Evolutionary conservation across 1,140 invertebrate genomes (phyloP).

Genomic region (Drosophila arizonae): DNA sequence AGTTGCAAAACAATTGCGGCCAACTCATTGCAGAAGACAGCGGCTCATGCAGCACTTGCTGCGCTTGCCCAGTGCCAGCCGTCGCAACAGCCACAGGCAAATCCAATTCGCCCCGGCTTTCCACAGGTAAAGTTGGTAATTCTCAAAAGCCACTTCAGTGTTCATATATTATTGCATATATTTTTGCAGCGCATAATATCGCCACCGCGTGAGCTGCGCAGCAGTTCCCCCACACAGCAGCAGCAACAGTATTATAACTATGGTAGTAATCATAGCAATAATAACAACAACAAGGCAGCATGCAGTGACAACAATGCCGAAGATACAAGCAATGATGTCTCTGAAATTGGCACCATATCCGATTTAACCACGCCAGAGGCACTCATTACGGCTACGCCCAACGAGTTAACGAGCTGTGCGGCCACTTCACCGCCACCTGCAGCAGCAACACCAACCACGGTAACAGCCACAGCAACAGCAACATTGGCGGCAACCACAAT

Average conservation of each 20-base stretch:
- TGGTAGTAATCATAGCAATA: constrained; percentile 45
- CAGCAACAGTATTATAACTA: constrained; percentile 44
- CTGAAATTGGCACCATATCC: constrained; percentile 82
- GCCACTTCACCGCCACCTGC: constrained; percentile 31
- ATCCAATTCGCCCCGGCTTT: constrained; percentile 89
- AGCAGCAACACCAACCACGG: constrained; percentile 10
- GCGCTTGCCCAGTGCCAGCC: constrained; percentile 57
- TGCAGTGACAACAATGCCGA: constrained; percentile 76
- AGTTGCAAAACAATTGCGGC: constrained; percentile 28
- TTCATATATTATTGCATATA: background rate
- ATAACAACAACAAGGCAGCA: constrained; percentile 43
- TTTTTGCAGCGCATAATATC: constrained; percentile 73
- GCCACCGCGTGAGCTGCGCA: constrained; percentile 67
- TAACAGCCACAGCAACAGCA: background rate
- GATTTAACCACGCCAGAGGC: constrained; percentile 77
- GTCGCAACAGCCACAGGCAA: constrained; percentile 72
- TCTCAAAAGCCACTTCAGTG: background rate
- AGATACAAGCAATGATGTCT: constrained; percentile 82
- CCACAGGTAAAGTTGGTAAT: constrained; percentile 83
- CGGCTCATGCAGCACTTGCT: constrained; percentile 53
- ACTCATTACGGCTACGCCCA: constrained; percentile 32
- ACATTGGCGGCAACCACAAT: background rate
- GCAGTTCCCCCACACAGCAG: constrained; percentile 28
- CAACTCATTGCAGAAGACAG: constrained; percentile 58
- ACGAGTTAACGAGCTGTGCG: constrained; percentile 32